These are phyloP conservation scores for Petaurus breviceps DNA, from an alignment of 2,113 vertebrate species.

Conservation along the genomic window DNA sequence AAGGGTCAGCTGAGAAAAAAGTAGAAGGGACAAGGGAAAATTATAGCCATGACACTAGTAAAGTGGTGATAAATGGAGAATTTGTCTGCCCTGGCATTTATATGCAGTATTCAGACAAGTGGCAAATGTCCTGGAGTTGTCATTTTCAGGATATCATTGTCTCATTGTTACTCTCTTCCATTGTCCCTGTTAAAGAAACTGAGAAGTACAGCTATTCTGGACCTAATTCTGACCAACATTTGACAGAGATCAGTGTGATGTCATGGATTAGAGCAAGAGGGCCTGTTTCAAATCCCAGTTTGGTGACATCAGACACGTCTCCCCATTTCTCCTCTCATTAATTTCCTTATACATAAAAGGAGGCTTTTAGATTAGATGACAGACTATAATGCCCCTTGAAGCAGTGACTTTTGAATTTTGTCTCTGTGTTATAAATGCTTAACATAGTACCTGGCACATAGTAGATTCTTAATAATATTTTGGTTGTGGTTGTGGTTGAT, in stretches of 20 bases:
- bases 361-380: not conserved
- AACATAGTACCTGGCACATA: not conserved
- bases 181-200: not conserved
- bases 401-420: not conserved
- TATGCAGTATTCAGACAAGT: not conserved
- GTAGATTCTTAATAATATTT: not conserved
- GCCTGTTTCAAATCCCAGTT: not conserved
- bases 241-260: not conserved
- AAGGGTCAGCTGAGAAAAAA: slow-evolving; percentile 19
- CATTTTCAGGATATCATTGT: not conserved
- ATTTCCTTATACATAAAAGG: not conserved
- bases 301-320: not conserved
- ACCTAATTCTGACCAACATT: not conserved
- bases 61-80: slow-evolving; percentile 34
- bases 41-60: slow-evolving; percentile 50
- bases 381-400: not conserved
- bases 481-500: not conserved
- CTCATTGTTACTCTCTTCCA: not conserved
- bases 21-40: slow-evolving; percentile 24
- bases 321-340: not conserved
- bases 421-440: not conserved
- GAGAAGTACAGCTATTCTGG: not conserved
- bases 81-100: not conserved
- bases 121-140: slow-evolving; percentile 19
- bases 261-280: not conserved